phyloP scores from a whole-genome alignment of 2,797 vertebrate genomes.

The Hypotaenidia philippensis region DNA sequence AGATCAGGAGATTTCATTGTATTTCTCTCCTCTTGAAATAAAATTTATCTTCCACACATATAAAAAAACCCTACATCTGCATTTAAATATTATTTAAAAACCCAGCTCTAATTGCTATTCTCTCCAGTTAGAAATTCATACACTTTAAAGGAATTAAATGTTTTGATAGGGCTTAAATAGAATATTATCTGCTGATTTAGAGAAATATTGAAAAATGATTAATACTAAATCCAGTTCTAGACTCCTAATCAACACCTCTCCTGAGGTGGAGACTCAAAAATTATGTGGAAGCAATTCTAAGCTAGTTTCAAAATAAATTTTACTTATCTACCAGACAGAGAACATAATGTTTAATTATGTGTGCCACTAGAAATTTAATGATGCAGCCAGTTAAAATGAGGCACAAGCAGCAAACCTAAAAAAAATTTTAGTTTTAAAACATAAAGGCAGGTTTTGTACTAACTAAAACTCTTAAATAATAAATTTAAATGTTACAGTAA shows the following conservation, averaged over 20 bases:
- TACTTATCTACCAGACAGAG: neutral
- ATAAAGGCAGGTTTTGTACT: neutral
- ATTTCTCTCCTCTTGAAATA: neutral
- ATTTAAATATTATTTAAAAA: neutral
- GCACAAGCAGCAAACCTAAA: neutral
- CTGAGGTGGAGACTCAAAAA: neutral
- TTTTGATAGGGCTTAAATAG: neutral
- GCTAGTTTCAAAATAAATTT: neutral
- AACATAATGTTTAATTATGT: neutral
- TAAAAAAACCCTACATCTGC: neutral
- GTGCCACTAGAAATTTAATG: neutral
- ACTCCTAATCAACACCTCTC: neutral
- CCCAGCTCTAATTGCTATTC: neutral
- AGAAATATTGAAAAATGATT: neutral
- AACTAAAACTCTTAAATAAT: neutral
- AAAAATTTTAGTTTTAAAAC: neutral
- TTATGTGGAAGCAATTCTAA: neutral
- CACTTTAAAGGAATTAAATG: neutral
- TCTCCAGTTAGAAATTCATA: neutral
- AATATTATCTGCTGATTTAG: neutral
- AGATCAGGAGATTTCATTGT: neutral
- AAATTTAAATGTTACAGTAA: neutral
- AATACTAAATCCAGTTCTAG: neutral
- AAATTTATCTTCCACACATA: neutral
- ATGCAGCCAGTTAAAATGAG: neutral